Percentiles rank a stretch among this genome's conserved stretches.
phyloP scores from a whole-genome alignment of 2,113 vertebrate genomes.

The Pachyramphus minor region DNA sequence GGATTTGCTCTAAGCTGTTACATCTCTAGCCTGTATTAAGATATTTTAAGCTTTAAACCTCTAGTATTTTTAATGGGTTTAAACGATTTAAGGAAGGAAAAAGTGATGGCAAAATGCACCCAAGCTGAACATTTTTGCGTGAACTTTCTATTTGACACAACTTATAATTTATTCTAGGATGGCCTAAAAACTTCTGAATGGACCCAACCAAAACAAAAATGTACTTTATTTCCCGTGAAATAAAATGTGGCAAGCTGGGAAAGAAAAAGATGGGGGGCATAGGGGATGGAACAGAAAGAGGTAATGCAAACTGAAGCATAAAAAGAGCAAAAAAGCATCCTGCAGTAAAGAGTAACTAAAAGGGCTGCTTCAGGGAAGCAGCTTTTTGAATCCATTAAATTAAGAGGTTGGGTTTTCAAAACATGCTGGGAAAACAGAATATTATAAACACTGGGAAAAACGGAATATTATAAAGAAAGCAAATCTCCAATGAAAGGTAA shows the following conservation, averaged over 20 bases:
- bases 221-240: not conserved
- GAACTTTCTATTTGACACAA: not conserved
- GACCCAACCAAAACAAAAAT: not conserved
- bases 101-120: not conserved
- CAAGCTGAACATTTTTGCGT: not conserved
- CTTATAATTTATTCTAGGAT: not conserved
- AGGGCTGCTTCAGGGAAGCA: not conserved
- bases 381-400: not conserved
- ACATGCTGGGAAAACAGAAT: accelerated
- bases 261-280: not conserved
- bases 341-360: not conserved
- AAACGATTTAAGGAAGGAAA: not conserved
- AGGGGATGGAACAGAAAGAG: not conserved
- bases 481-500: not conserved
- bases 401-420: not conserved
- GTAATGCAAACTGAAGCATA: not conserved
- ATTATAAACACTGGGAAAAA: not conserved
- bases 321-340: no score
- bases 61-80: constrained; percentile 36
- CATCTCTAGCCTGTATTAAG: constrained; percentile 23
- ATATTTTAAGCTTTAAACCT: constrained; percentile 51
- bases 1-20: constrained; percentile 61
- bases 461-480: accelerated
- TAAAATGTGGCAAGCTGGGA: not conserved
- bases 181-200: not conserved